These are phyloP conservation scores for Diorhabda elongata DNA, from an alignment of 1,140 invertebrate species.

Conservation along the genomic window DNA sequence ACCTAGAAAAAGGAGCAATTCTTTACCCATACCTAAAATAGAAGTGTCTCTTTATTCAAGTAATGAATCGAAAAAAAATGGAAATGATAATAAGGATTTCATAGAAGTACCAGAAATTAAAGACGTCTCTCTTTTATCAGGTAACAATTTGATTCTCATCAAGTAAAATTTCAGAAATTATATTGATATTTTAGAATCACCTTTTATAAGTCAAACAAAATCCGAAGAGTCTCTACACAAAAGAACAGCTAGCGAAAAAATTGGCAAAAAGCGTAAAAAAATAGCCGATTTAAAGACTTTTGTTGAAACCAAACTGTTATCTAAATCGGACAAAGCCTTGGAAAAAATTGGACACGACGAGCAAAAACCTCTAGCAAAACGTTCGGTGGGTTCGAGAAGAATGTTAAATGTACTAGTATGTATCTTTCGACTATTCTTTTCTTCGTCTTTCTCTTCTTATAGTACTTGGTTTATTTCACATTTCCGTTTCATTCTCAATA, in stretches of 20 bases:
- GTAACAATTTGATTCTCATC: constrained; percentile 45
- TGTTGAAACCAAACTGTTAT: constrained; percentile 85
- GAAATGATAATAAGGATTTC: constrained; percentile 66
- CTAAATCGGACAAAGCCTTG: constrained; percentile 84
- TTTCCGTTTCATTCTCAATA: too few relatives aligned
- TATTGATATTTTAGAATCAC: constrained; percentile 47
- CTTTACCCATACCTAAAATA: constrained; percentile 89
- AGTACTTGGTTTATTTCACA: too few relatives aligned
- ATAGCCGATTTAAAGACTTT: constrained; percentile 85
- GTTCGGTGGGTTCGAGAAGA: constrained; percentile 49
- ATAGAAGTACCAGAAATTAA: constrained; percentile 69
- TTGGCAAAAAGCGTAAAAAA: constrained; percentile 78
- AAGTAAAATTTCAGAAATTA: not conserved
- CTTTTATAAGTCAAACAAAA: constrained; percentile 46
- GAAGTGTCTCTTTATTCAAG: constrained; percentile 81
- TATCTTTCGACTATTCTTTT: constrained; percentile 35
- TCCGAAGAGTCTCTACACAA: constrained; percentile 58
- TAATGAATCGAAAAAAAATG: constrained; percentile 61
- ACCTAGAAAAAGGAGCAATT: constrained; percentile 81
- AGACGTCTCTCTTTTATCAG: constrained; percentile 56
- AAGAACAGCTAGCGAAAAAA: constrained; percentile 73
- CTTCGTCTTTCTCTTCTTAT: constrained; percentile 21
- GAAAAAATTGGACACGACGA: constrained; percentile 83
- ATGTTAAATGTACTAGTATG: constrained; percentile 40
- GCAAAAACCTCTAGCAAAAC: constrained; percentile 54